phyloP scores from a whole-genome alignment of 2,797 vertebrate species.

The Rhyacichthys aspro region DNA sequence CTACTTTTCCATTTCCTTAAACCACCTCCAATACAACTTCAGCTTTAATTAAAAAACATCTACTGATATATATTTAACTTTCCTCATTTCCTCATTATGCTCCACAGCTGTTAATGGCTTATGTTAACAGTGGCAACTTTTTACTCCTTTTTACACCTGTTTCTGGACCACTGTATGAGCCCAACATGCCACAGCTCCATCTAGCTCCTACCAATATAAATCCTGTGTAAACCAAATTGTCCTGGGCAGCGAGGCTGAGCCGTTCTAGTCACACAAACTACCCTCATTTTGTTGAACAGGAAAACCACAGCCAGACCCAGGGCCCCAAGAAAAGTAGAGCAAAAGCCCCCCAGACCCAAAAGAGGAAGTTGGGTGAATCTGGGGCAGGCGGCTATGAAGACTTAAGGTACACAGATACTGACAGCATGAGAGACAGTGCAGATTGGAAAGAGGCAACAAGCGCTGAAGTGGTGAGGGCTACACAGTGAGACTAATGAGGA shows the following conservation, averaged over 20 bases:
- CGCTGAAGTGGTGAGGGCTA: conserved; percentile 19
- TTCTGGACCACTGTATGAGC: conserved; percentile 8
- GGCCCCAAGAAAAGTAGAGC: conserved; percentile 43
- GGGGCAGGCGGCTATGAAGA: conserved; percentile 46
- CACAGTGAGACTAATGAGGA: conserved; percentile 63
- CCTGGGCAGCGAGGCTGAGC: conserved; percentile 7
- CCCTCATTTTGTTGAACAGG: conserved; percentile 24
- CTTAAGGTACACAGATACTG: conserved; percentile 24
- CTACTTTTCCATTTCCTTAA: too few relatives aligned
- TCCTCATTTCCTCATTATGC: conserved; percentile 7
- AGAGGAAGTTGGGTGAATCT: conserved; percentile 51
- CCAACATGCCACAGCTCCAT: not conserved
- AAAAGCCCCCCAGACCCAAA: conserved; percentile 18
- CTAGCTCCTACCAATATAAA: conserved; percentile 24
- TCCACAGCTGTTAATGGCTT: conserved; percentile 17
- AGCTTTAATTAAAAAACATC: too few relatives aligned
- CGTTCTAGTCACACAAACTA: not conserved
- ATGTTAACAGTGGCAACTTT: conserved; percentile 13
- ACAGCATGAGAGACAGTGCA: conserved; percentile 38
- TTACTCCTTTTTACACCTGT: conserved; percentile 2
- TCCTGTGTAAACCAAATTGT: conserved; percentile 9
- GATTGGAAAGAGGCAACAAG: conserved; percentile 42
- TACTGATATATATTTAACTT: not conserved
- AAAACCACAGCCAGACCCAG: conserved; percentile 44
- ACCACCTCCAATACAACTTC: too few relatives aligned